A percentile compares a stretch with the other conserved stretches of the same genome.
Evolutionary conservation across 2,797 vertebrate species (phyloP).

Genomic region (Valencia hispanica): DNA sequence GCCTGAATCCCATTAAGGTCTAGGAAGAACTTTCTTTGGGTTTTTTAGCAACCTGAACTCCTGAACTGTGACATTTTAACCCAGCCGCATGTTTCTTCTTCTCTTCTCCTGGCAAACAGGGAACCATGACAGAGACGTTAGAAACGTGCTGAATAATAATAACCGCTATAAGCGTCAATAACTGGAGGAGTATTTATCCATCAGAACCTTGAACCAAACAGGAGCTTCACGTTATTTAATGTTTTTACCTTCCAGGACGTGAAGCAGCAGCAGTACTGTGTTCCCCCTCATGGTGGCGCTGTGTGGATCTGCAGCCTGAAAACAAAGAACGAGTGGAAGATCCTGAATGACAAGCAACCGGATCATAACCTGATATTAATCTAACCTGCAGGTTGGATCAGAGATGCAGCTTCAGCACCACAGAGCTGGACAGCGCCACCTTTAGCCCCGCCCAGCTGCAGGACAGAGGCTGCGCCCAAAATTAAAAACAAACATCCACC

Average conservation of each 20-base stretch:
- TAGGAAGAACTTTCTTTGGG: too few species aligned
- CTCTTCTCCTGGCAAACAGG: background rate
- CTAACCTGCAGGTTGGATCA: background rate
- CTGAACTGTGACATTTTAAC: background rate
- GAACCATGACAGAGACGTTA: too few species aligned
- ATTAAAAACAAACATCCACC: background rate
- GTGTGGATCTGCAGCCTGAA: background rate
- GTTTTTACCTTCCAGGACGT: conserved; percentile 40
- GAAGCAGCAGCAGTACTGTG: conserved; percentile 46
- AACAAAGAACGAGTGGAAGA: background rate
- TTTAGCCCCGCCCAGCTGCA: conserved; percentile 43
- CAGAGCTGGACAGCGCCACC: conserved; percentile 37
- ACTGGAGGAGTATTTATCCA: background rate
- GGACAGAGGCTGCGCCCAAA: background rate
- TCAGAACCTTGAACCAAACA: background rate
- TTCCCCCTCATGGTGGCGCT: conserved; percentile 41
- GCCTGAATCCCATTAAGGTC: too few species aligned
- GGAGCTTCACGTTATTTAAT: background rate
- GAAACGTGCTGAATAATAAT: too few species aligned
- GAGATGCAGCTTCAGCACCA: conserved; percentile 51
- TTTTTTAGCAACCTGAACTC: too few species aligned
- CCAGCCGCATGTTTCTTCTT: too few species aligned
- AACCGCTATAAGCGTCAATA: background rate
- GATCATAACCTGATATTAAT: too few species aligned
- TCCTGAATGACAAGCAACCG: background rate